Percentiles rank a stretch among this genome's conserved stretches.
phyloP scores from a whole-genome alignment of 2,888 invertebrate species.

The Patella ulyssiponensis region DNA sequence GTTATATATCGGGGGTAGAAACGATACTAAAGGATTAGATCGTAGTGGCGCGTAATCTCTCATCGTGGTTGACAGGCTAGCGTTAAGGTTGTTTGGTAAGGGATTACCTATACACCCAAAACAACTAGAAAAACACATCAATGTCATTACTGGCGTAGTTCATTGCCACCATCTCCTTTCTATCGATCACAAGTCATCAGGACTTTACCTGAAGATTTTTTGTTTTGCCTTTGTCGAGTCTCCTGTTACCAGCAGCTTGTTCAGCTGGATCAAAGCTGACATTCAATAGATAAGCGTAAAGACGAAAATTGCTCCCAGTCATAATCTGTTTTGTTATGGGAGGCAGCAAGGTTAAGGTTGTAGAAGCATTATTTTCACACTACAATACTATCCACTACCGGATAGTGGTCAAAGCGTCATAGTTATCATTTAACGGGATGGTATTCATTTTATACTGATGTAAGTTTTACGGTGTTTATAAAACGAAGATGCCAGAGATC shows the following conservation, averaged over 20 bases:
- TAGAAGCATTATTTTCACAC: too few species aligned
- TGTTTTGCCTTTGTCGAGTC: background rate
- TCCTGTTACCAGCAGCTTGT: background rate
- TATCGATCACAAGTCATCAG: background rate
- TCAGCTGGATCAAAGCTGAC: background rate
- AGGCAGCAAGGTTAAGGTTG: too few species aligned
- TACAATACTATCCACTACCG: too few species aligned
- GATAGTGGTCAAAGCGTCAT: too few species aligned
- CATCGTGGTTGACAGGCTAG: slow-evolving; percentile 7
- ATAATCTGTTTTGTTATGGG: too few species aligned
- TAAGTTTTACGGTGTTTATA: too few species aligned
- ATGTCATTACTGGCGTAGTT: background rate
- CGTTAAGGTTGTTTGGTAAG: slow-evolving; percentile 3
- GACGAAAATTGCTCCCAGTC: slow-evolving; percentile 1
- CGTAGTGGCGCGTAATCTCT: slow-evolving; percentile 1
- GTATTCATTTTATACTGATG: too few species aligned
- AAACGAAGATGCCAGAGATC: too few species aligned
- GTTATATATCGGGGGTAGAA: background rate
- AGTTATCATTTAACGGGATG: too few species aligned
- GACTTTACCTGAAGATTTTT: background rate
- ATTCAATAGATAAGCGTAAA: background rate
- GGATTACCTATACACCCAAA: background rate
- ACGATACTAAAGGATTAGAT: background rate
- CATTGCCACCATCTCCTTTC: background rate
- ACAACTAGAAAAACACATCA: slow-evolving; percentile 10